phyloP scores from a whole-genome alignment of 2,797 vertebrate genomes.

The Distichodus sexfasciatus region DNA sequence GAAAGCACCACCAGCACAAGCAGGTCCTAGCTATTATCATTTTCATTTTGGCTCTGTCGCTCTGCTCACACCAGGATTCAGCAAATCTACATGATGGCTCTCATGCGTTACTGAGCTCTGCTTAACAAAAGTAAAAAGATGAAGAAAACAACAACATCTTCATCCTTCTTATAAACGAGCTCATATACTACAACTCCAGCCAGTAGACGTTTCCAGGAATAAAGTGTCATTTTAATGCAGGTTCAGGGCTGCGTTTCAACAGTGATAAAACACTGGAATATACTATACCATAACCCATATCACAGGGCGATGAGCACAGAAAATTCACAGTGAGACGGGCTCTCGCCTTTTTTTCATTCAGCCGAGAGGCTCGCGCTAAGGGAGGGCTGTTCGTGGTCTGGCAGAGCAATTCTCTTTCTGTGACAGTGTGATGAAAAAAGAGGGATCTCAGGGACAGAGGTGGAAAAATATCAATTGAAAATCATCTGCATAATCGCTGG shows the following conservation, averaged over 20 bases:
- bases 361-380: not conserved
- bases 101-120: too few relatives aligned
- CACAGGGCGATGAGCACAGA: not conserved
- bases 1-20: slow-evolving; percentile 27
- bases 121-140: too few relatives aligned
- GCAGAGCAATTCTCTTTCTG: slow-evolving; percentile 32
- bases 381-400: slow-evolving; percentile 36
- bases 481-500: slow-evolving; percentile 45
- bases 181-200: not conserved
- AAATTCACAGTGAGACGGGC: slow-evolving; percentile 20
- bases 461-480: slow-evolving; percentile 47
- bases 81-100: too few relatives aligned
- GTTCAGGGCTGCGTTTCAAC: not conserved
- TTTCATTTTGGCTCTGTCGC: slow-evolving; percentile 18
- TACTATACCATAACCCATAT: not conserved
- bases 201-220: not conserved
- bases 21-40: slow-evolving; percentile 33
- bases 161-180: not conserved
- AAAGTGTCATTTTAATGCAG: not conserved
- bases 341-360: slow-evolving; percentile 18
- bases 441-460: slow-evolving; percentile 20
- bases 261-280: slow-evolving; percentile 7
- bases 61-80: not conserved
- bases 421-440: slow-evolving; percentile 44
- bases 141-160: too few relatives aligned